phyloP scores from a whole-genome alignment of 2,797 vertebrate genomes.

The Odontamblyopus rebecca region DNA sequence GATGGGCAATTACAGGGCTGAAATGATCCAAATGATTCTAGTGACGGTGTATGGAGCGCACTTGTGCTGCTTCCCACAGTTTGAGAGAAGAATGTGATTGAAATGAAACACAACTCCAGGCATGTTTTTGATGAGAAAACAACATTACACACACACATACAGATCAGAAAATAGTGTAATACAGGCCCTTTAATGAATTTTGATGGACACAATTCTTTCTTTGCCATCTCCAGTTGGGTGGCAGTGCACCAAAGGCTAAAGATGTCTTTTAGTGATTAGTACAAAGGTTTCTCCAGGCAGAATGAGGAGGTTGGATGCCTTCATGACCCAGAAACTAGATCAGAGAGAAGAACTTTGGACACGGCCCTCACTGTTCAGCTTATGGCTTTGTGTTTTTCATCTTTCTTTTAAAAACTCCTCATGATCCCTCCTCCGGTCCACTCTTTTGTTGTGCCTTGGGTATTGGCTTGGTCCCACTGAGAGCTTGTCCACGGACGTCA shows the following conservation, averaged over 20 bases:
- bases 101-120: no score
- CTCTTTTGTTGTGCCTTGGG: slow-evolving; percentile 39
- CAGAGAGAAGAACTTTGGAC: slow-evolving; percentile 57
- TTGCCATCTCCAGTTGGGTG: slow-evolving; percentile 51
- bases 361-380: slow-evolving; percentile 31
- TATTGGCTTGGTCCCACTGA: slow-evolving; percentile 29
- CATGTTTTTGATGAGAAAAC: no score
- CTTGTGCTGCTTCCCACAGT: no score
- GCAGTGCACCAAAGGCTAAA: slow-evolving; percentile 48
- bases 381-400: slow-evolving; percentile 36
- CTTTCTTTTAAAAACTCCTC: slow-evolving; percentile 50
- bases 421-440: slow-evolving; percentile 47
- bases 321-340: slow-evolving; percentile 40
- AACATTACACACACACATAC: no score
- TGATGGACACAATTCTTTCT: slow-evolving; percentile 39
- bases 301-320: slow-evolving; percentile 24
- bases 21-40: no score
- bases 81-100: no score
- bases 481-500: slow-evolving; percentile 48
- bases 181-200: background rate
- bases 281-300: slow-evolving; percentile 43
- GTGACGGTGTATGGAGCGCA: no score
- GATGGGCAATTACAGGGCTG: no score
- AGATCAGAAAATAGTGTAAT: no score
- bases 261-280: slow-evolving; percentile 54